phyloP scores from a whole-genome alignment of 92 coral and sea anemone genomes.

The Meandrina meandrites region DNA sequence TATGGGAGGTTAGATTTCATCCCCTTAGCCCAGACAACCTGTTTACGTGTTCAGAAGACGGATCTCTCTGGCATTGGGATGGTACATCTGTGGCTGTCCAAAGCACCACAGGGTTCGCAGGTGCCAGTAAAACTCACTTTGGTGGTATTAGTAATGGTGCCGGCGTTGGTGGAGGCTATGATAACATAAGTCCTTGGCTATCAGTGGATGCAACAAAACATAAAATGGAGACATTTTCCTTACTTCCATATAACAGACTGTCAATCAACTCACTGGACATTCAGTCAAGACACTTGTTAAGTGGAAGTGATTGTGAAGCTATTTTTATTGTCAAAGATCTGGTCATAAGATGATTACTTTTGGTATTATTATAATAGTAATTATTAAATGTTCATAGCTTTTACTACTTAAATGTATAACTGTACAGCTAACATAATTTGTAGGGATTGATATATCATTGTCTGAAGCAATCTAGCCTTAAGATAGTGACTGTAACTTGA shows the following conservation, averaged over 20 bases:
- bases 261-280: constrained; percentile 94
- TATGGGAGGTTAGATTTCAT: constrained; percentile 97
- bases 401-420: constrained; percentile 6
- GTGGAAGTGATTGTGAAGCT: constrained; percentile 99
- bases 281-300: constrained; percentile 81
- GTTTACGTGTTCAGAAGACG: constrained; percentile 97
- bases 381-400: constrained; percentile 20
- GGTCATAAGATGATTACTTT: constrained; percentile 62
- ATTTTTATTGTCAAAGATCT: constrained; percentile 89
- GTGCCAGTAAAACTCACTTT: constrained; percentile 47
- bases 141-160: constrained; percentile 53
- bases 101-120: constrained; percentile 45
- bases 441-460: background rate
- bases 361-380: background rate
- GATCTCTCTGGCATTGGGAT: constrained; percentile 99
- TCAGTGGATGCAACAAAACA: constrained; percentile 99
- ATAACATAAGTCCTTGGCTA: constrained; percentile 86
- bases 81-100: constrained; percentile 84
- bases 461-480: background rate
- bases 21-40: constrained; percentile 91
- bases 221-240: constrained; percentile 91
- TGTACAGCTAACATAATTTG: constrained; percentile 32
- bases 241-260: constrained; percentile 91
- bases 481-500: too few relatives aligned
- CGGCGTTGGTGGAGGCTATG: constrained; percentile 58